phyloP scores from a whole-genome alignment of 1,140 invertebrate genomes.

The Micrasema longulum region DNA sequence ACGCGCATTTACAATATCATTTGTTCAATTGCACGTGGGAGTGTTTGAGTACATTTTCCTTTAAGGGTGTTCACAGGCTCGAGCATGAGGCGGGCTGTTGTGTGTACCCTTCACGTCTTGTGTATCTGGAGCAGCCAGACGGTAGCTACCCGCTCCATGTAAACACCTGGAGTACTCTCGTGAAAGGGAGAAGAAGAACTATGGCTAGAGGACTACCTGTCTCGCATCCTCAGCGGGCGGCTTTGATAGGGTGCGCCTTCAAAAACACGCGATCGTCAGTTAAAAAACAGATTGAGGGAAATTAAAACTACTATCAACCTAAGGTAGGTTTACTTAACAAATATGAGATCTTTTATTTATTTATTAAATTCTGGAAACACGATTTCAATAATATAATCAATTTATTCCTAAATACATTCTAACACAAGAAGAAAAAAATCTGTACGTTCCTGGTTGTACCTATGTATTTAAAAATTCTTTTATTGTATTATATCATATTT shows the following conservation, averaged over 20 bases:
- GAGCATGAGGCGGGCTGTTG: background rate
- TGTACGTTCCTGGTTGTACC: too few relatives aligned
- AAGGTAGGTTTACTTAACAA: too few relatives aligned
- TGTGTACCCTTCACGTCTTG: background rate
- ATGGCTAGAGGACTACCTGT: background rate
- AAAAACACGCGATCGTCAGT: conserved; percentile 6
- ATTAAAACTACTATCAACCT: too few relatives aligned
- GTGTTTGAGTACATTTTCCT: background rate
- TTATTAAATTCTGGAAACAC: too few relatives aligned
- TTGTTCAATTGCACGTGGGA: conserved; percentile 28
- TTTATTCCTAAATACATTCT: too few relatives aligned
- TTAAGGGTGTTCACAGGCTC: conserved; percentile 2
- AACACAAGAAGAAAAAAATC: too few relatives aligned
- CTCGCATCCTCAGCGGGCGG: background rate
- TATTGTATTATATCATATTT: too few relatives aligned
- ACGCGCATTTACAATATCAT: too few relatives aligned
- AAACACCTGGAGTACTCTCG: background rate
- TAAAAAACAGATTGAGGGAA: background rate
- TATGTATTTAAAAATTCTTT: too few relatives aligned
- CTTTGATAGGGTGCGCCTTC: conserved; percentile 16
- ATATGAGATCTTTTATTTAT: too few relatives aligned
- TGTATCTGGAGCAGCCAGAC: background rate
- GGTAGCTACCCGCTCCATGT: background rate
- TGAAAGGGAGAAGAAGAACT: conserved; percentile 27
- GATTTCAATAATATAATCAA: too few relatives aligned